Conservation (phyloP, 2,888 invertebrate species). For the Drosophila affinis region DNA sequence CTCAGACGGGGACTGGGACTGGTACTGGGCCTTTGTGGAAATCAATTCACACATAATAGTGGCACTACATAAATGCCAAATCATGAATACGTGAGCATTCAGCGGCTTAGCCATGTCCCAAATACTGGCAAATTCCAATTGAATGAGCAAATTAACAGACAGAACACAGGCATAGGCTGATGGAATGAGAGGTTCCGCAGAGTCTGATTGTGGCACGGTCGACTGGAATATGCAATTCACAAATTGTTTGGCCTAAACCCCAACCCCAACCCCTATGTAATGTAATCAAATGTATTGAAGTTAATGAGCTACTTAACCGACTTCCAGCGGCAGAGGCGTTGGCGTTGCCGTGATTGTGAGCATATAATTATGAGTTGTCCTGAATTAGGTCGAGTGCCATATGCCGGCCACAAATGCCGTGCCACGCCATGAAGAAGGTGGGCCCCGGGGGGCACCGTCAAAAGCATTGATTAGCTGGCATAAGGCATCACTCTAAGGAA, state of each 20-base stretch:
- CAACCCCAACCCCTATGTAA: constrained; percentile 28
- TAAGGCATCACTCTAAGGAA: background rate
- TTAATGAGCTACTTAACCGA: constrained; percentile 71
- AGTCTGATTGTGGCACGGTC: background rate
- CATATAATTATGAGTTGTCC: constrained; percentile 28
- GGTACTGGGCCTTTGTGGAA: constrained; percentile 9
- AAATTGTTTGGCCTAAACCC: constrained; percentile 41
- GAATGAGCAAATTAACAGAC: constrained; percentile 33
- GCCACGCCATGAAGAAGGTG: constrained; percentile 11
- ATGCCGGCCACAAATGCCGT: constrained; percentile 35
- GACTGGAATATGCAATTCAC: constrained; percentile 21
- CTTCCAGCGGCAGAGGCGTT: constrained; percentile 8
- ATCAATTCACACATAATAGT: constrained; percentile 31
- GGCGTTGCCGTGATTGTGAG: constrained; percentile 8
- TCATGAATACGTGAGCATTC: constrained; percentile 42
- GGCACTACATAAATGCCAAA: constrained; percentile 42
- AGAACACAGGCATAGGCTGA: background rate
- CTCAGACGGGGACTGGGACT: background rate
- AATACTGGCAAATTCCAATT: constrained; percentile 35
- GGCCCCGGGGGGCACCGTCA: background rate
- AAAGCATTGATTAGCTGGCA: background rate
- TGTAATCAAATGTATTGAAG: constrained; percentile 52
- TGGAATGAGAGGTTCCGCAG: background rate
- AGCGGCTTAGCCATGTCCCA: constrained; percentile 31
- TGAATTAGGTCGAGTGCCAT: constrained; percentile 66